Percentiles rank a stretch among this genome's conserved stretches.
Conservation (phyloP, 1,140 invertebrate species). For the Magallana ariakensis region DNA sequence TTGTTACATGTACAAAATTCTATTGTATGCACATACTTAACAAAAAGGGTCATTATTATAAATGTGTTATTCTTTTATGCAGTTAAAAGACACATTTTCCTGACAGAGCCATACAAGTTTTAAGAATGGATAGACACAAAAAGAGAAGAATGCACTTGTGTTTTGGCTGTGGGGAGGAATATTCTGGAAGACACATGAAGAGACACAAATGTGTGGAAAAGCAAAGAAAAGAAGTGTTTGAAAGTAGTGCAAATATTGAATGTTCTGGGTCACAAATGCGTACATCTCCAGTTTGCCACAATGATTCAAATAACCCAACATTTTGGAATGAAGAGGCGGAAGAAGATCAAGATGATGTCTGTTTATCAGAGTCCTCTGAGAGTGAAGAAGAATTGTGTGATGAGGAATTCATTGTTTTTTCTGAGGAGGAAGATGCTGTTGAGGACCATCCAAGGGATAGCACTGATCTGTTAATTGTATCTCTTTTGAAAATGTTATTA, state of each 20-base stretch:
- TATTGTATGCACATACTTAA: too few species aligned
- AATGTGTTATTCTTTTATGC: too few species aligned
- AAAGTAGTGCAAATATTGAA: too few species aligned
- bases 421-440: not conserved
- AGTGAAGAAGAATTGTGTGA: not conserved
- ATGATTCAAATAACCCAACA: too few species aligned
- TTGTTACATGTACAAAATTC: too few species aligned
- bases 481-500: not conserved
- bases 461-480: not conserved
- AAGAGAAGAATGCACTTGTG: not conserved
- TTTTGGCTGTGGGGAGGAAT: not conserved
- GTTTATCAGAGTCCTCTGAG: slow-evolving; percentile 2
- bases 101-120: not conserved
- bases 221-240: too few species aligned
- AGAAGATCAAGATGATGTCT: not conserved
- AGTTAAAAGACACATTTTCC: not conserved
- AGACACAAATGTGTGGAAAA: not conserved
- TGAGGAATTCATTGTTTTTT: not conserved
- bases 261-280: too few species aligned
- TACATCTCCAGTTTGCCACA: too few species aligned
- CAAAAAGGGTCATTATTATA: too few species aligned
- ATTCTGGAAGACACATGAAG: not conserved
- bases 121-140: not conserved
- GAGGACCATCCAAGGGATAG: not conserved
- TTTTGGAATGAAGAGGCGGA: not conserved